Base-by-base conservation (phyloP, 2,797 vertebrate genomes). In the Emys orbicularis region DNA sequence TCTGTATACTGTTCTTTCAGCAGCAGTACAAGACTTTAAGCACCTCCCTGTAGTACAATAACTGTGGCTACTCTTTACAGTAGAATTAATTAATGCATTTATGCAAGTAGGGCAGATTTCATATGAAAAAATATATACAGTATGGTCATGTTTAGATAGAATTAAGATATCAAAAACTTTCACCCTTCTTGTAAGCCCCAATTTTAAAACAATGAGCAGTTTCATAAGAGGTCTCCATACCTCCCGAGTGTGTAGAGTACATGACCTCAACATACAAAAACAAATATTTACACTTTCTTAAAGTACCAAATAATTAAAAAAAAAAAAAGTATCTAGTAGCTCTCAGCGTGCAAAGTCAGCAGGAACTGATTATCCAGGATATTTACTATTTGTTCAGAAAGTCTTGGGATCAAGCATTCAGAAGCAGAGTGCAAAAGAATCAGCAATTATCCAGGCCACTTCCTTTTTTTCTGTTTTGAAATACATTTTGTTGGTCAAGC, bases 301-400 rank as follows among this genome's bases (percentile, higher is more conserved):
- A 97, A 98, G 98, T 98, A 99, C 98, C 98, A 98, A 98, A 96
- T 83, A 92, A 97, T 89, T 96, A 53, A 11, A 88, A 97, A 97
- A 94, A 92, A 57, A 57, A 29, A 34, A 61, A 61, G 31, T 61
- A 34, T 94, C 97, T 97, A 97, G 97, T 97, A 97, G 98, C 98
- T 98, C 97, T 98, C 98, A 97, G 98, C 98, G 98, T 99, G 99
- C 99, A 99, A 99, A 99, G 97, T 98, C 95, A 98, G 99, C 98
- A 98, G 98, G 94, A 97, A 98, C 92, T 96, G 98, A 95, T 98
- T 97, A 97, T 98, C 98, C 97, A 88, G 92, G 96, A 97, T 92
- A 95, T 96, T 97, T 98, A 97, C 95, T 98, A 96, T 96, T 98
- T 97, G 96, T 96, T 88, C 84, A 94, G 93, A 96, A 91, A 87